These are phyloP conservation scores for Oasisia sp. DNA, from an alignment of 2,888 invertebrate genomes.

Conservation along the genomic window DNA sequence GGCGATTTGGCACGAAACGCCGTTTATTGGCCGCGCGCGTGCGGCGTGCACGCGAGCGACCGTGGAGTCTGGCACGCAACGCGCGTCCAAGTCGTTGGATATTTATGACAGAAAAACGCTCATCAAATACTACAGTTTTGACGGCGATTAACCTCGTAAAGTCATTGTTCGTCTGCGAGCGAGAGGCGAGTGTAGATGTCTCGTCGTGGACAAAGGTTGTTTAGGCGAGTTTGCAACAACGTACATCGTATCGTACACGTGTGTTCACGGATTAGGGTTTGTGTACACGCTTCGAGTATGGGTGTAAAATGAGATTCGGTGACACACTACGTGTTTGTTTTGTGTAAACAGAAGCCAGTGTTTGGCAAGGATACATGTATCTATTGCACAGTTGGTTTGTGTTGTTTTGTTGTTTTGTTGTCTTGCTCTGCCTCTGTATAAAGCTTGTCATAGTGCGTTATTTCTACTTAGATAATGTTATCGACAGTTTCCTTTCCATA, in stretches of 20 bases:
- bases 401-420: background rate
- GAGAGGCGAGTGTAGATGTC: background rate
- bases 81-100: background rate
- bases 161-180: background rate
- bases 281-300: background rate
- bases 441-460: background rate
- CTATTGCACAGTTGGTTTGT: background rate
- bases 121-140: background rate
- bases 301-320: background rate
- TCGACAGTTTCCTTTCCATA: background rate
- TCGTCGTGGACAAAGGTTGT: background rate
- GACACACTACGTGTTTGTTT: background rate
- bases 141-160: background rate
- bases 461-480: background rate
- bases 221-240: background rate
- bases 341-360: background rate
- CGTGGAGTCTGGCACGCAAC: background rate
- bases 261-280: background rate
- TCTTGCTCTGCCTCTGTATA: background rate
- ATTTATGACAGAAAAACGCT: conserved; percentile 6
- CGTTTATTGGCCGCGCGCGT: background rate
- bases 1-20: background rate
- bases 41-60: background rate
- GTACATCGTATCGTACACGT: background rate
- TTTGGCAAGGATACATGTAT: background rate